phyloP scores from a whole-genome alignment of 1,140 invertebrate genomes.

The Bombus cullumanus region DNA sequence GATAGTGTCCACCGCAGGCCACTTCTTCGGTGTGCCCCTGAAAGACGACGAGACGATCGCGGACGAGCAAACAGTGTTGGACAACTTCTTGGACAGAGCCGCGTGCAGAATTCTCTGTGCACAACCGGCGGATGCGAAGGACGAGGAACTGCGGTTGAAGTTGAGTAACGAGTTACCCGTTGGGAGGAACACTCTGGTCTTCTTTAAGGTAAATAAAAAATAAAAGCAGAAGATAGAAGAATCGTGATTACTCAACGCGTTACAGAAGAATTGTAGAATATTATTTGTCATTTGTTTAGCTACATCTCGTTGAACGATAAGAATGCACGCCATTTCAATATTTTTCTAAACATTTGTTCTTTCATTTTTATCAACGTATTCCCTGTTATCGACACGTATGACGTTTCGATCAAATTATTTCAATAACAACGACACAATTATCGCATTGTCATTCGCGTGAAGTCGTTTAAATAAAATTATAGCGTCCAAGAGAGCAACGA shows the following conservation, averaged over 20 bases:
- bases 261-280: neutral
- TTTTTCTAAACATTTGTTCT: neutral
- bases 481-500: too few relatives aligned
- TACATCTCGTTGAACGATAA: too few relatives aligned
- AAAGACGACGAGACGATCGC: conserved; percentile 42
- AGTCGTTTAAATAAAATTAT: too few relatives aligned
- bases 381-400: too few relatives aligned
- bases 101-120: conserved; percentile 74
- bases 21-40: conserved; percentile 73
- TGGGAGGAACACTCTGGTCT: conserved; percentile 76
- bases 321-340: neutral
- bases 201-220: conserved; percentile 76
- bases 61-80: conserved; percentile 65
- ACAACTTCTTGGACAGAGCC: conserved; percentile 76
- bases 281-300: neutral
- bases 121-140: conserved; percentile 41
- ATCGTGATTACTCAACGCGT: too few relatives aligned
- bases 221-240: too few relatives aligned
- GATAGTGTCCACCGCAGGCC: conserved; percentile 75
- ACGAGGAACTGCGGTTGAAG: conserved; percentile 56
- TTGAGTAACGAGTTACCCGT: conserved; percentile 70
- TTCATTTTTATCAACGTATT: neutral
- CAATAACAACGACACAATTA: too few relatives aligned
- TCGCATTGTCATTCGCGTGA: too few relatives aligned
- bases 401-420: too few relatives aligned